Evolutionary conservation across 2,888 invertebrate genomes (phyloP).

Genomic region (Salticus scenicus): DNA sequence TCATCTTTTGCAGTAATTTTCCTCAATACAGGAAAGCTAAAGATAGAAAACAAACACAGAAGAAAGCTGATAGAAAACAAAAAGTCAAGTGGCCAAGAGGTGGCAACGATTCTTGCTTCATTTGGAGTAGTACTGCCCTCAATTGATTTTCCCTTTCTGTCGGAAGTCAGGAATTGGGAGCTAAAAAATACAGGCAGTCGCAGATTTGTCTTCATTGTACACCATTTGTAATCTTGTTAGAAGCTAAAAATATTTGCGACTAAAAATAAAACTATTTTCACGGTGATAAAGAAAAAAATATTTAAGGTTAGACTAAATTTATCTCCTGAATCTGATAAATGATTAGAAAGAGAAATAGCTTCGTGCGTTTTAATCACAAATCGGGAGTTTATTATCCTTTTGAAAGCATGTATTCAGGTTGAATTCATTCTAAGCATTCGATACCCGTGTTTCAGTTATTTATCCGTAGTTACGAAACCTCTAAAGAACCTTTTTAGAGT

Average conservation of each 20-base stretch:
- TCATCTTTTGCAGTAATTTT: conserved; percentile 42
- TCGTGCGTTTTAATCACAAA: too few relatives aligned
- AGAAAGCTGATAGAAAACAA: background rate
- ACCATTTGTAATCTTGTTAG: background rate
- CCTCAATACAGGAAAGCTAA: conserved; percentile 55
- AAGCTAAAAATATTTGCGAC: conserved; percentile 1
- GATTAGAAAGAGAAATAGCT: too few relatives aligned
- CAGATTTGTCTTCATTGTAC: background rate
- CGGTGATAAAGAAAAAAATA: background rate
- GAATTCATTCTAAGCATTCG: too few relatives aligned
- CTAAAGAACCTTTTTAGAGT: too few relatives aligned
- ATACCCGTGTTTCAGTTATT: too few relatives aligned
- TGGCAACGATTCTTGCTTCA: background rate
- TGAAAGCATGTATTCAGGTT: too few relatives aligned
- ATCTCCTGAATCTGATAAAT: background rate
- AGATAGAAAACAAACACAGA: conserved; percentile 30
- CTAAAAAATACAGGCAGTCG: background rate
- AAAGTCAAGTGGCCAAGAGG: background rate
- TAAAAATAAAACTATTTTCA: background rate
- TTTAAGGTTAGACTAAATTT: background rate
- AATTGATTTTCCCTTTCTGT: conserved; percentile 15
- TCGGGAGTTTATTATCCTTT: too few relatives aligned
- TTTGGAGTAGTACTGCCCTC: background rate
- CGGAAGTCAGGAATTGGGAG: background rate
- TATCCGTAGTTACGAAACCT: too few relatives aligned